phyloP scores from a whole-genome alignment of 2,888 invertebrate genomes.

The Buathra laborator region DNA sequence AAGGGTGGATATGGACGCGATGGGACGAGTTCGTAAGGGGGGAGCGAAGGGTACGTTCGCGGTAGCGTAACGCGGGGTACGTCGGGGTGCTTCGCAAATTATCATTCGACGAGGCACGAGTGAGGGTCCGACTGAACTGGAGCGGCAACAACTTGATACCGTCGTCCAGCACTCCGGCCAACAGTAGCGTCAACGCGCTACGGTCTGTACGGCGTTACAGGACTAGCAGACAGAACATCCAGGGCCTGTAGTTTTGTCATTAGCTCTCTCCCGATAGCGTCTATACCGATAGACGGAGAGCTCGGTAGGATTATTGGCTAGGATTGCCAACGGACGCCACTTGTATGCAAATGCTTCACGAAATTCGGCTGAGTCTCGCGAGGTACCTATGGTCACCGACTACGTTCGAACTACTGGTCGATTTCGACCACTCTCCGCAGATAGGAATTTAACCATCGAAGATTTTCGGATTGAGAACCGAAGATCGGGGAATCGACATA shows the following conservation, averaged over 20 bases:
- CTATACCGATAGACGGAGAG: conserved; percentile 78
- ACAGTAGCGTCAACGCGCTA: conserved; percentile 26
- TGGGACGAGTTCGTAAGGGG: conserved; percentile 62
- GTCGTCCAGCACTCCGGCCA: conserved; percentile 70
- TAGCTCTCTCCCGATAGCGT: conserved; percentile 81
- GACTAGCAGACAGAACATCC: conserved; percentile 61
- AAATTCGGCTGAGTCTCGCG: conserved; percentile 68
- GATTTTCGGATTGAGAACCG: conserved; percentile 51
- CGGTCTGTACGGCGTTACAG: conserved; percentile 47
- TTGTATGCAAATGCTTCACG: conserved; percentile 83
- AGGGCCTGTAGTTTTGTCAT: conserved; percentile 85
- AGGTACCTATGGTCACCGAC: conserved; percentile 49
- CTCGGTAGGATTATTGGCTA: conserved; percentile 83
- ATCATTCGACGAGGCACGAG: conserved; percentile 83
- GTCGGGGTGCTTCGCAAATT: conserved; percentile 80
- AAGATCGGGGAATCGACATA: conserved; percentile 55
- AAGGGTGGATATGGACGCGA: conserved; percentile 81
- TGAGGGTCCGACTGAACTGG: conserved; percentile 81
- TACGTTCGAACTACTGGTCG: conserved; percentile 28
- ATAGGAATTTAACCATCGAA: conserved; percentile 55
- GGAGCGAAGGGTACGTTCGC: conserved; percentile 66
- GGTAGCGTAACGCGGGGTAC: conserved; percentile 63
- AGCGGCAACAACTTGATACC: conserved; percentile 84
- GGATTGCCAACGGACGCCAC: conserved; percentile 82
- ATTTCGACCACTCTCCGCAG: conserved; percentile 47